Evolutionary conservation across 2,888 invertebrate genomes (phyloP).

Genomic region (Byasa hedistus): DNA sequence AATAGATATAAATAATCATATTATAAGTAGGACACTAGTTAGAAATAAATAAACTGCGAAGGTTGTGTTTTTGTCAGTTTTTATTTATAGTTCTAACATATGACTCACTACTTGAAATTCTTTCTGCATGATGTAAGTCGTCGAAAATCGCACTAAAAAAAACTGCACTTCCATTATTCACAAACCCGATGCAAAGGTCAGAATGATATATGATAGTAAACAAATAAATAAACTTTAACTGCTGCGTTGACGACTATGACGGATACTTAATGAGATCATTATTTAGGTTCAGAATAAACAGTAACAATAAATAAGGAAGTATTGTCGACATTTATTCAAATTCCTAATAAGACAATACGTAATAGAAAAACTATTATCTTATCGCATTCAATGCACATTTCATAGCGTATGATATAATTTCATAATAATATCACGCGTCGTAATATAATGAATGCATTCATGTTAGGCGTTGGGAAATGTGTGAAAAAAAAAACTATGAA

Average conservation of each 20-base stretch:
- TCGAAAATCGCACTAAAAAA: background rate
- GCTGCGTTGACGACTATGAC: background rate
- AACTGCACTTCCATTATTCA: background rate
- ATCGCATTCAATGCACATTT: conserved; percentile 30
- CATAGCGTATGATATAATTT: conserved; percentile 35
- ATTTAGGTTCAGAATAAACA: conserved; percentile 12
- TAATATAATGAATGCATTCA: conserved; percentile 2
- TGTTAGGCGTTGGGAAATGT: conserved; percentile 1
- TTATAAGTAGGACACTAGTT: too few species aligned
- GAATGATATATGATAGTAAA: background rate
- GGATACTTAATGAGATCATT: conserved; percentile 8
- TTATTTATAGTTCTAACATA: conserved; percentile 20
- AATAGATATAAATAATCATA: too few species aligned
- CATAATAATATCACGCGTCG: conserved; percentile 43
- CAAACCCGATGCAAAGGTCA: background rate
- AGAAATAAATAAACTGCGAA: background rate
- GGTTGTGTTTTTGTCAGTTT: conserved; percentile 16
- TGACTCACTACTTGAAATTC: conserved; percentile 28
- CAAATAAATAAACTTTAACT: background rate
- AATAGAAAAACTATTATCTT: conserved; percentile 21
- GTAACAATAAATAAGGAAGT: conserved; percentile 5
- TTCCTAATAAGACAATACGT: conserved; percentile 12
- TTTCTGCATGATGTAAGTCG: conserved; percentile 34
- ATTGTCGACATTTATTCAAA: conserved; percentile 1
- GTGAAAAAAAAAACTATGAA: conserved; percentile 2